Percentiles rank a stretch among this genome's conserved stretches.
Conservation (phyloP, 2,113 vertebrate species). For the Micromys minutus region DNA sequence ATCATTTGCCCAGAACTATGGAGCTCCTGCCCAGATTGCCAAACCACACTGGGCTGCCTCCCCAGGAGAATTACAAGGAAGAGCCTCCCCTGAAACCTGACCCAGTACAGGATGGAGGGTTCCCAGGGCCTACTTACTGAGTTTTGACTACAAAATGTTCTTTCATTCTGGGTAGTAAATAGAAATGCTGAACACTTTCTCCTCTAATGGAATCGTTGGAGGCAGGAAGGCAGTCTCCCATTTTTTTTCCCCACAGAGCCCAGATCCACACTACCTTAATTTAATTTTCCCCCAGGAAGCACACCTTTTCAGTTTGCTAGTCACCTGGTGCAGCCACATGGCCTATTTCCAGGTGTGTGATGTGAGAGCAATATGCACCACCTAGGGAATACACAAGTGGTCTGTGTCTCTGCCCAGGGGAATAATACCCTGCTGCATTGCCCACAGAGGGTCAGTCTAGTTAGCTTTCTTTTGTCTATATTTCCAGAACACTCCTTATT, state of each 20-base stretch:
- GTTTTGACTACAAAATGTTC: constrained; percentile 55
- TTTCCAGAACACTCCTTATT: neutral
- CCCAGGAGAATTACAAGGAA: neutral
- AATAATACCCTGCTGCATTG: neutral
- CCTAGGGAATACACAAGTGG: neutral
- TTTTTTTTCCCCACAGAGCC: neutral
- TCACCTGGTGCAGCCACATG: neutral
- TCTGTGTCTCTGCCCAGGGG: neutral
- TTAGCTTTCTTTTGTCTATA: neutral
- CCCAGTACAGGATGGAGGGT: neutral
- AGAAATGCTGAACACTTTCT: constrained; percentile 39
- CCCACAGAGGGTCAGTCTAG: neutral
- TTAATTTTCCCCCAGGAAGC: constrained; percentile 14
- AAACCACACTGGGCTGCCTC: neutral
- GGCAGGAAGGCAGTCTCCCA: constrained; percentile 4
- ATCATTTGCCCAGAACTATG: neutral
- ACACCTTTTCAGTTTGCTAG: constrained; percentile 22
- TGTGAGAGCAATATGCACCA: neutral
- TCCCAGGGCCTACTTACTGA: constrained; percentile 43
- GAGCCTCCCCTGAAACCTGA: constrained; percentile 11
- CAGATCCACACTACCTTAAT: neutral
- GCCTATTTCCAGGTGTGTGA: neutral
- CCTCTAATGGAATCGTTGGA: constrained; percentile 40
- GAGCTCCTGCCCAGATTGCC: neutral
- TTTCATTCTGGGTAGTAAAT: constrained; percentile 9